phyloP scores from a whole-genome alignment of 2,113 vertebrate genomes.

The Pionites leucogaster region DNA sequence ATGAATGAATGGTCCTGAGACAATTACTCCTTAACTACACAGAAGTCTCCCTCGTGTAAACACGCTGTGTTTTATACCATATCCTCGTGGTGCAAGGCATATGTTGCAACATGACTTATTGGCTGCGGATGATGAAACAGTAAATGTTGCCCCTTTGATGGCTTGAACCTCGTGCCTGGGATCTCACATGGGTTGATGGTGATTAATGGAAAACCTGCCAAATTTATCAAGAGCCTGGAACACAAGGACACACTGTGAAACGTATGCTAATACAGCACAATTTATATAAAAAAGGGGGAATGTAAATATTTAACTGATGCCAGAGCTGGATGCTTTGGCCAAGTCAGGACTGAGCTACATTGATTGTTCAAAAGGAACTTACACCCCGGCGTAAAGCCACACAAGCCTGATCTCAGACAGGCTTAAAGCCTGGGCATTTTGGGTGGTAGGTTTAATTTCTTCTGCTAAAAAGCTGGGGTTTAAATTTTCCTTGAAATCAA shows the following conservation, averaged over 20 bases:
- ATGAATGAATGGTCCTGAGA: constrained; percentile 68
- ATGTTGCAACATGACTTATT: constrained; percentile 56
- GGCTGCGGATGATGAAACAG: constrained; percentile 46
- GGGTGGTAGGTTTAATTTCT: neutral
- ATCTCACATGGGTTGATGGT: constrained; percentile 54
- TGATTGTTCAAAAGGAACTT: constrained; percentile 53
- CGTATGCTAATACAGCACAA: constrained; percentile 74
- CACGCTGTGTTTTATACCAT: constrained; percentile 35
- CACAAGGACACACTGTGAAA: constrained; percentile 76
- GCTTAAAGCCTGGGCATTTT: neutral
- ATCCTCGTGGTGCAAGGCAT: constrained; percentile 32
- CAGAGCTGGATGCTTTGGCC: constrained; percentile 60
- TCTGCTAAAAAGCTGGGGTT: neutral
- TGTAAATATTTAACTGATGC: constrained; percentile 77
- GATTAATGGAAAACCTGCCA: constrained; percentile 70
- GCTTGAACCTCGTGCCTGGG: constrained; percentile 53
- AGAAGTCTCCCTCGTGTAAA: constrained; percentile 65
- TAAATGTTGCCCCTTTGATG: constrained; percentile 20
- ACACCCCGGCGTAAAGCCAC: neutral
- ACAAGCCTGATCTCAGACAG: neutral
- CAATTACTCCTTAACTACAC: constrained; percentile 72
- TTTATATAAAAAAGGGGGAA: constrained; percentile 71
- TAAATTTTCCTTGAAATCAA: neutral
- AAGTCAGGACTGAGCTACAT: constrained; percentile 54
- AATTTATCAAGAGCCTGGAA: constrained; percentile 61